Percentiles rank a stretch among this genome's conserved stretches.
Conservation (phyloP, 1,140 invertebrate species). For the Riptortus pedestris region DNA sequence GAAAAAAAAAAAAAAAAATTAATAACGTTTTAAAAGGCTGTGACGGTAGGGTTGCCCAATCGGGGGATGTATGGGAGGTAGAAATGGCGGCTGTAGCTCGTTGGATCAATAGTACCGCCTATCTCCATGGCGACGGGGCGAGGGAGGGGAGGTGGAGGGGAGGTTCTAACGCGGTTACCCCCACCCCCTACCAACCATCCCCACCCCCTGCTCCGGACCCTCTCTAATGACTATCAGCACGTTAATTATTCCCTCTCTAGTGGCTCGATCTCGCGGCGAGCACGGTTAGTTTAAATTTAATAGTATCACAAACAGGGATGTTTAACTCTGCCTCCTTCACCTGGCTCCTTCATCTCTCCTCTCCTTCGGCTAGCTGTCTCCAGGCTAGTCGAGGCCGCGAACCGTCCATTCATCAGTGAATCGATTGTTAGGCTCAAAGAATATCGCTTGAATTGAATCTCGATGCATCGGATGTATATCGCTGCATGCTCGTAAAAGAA, state of each 20-base stretch:
- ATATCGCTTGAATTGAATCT: no score
- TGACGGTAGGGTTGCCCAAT: not conserved
- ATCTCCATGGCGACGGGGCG: not conserved
- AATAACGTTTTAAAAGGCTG: not conserved
- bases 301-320: not conserved
- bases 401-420: no score
- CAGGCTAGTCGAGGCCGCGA: no score
- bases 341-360: not conserved
- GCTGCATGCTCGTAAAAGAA: no score
- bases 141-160: not conserved
- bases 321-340: no score
- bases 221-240: constrained; percentile 10
- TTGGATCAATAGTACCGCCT: constrained; percentile 1
- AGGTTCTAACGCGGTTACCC: constrained; percentile 10
- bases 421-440: no score
- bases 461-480: no score
- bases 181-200: not conserved
- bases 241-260: constrained; percentile 17
- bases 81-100: not conserved
- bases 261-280: constrained; percentile 9
- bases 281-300: constrained; percentile 17
- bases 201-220: not conserved
- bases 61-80: not conserved
- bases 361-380: not conserved
- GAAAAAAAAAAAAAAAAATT: not conserved